Percentiles rank a stretch among this genome's conserved stretches.
Conservation (phyloP, 2,113 vertebrate species). For the Alectura lathami region DNA sequence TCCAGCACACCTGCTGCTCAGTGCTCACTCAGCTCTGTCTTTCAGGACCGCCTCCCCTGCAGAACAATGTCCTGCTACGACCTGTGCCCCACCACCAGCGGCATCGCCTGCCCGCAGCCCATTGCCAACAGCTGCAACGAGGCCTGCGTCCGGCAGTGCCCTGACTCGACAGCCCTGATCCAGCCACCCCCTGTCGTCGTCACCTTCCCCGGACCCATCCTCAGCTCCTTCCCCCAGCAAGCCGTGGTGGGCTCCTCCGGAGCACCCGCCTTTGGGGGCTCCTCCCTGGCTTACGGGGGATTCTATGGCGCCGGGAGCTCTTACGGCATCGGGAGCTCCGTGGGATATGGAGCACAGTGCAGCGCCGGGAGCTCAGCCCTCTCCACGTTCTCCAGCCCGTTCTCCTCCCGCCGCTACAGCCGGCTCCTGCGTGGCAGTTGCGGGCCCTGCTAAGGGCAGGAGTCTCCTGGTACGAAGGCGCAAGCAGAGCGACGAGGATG, state of each 20-base stretch:
- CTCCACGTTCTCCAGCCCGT: not conserved
- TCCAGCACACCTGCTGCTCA: fast-evolving
- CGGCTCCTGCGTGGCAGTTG: not conserved
- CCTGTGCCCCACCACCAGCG: not conserved
- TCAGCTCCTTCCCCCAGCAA: slow-evolving; percentile 59
- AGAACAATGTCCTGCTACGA: slow-evolving; percentile 28
- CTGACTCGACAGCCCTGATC: not conserved
- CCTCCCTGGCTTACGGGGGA: not conserved
- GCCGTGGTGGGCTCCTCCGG: not conserved
- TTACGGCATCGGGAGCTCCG: not conserved
- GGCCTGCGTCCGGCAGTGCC: not conserved
- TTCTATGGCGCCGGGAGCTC: fast-evolving
- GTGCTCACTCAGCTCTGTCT: not conserved
- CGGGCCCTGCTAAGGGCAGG: not conserved
- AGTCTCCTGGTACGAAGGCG: fast-evolving
- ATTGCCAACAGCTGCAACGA: slow-evolving; percentile 33
- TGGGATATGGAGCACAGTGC: not conserved
- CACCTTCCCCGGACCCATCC: slow-evolving; percentile 55
- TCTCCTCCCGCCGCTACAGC: not conserved
- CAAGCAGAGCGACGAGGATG: not conserved
- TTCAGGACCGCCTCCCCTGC: not conserved
- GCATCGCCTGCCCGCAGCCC: slow-evolving; percentile 17
- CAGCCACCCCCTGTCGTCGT: not conserved
- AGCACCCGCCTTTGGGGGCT: not conserved
- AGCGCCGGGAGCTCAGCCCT: not conserved